phyloP scores from a whole-genome alignment of 2,113 vertebrate species.

The Gopherus evgoodei region DNA sequence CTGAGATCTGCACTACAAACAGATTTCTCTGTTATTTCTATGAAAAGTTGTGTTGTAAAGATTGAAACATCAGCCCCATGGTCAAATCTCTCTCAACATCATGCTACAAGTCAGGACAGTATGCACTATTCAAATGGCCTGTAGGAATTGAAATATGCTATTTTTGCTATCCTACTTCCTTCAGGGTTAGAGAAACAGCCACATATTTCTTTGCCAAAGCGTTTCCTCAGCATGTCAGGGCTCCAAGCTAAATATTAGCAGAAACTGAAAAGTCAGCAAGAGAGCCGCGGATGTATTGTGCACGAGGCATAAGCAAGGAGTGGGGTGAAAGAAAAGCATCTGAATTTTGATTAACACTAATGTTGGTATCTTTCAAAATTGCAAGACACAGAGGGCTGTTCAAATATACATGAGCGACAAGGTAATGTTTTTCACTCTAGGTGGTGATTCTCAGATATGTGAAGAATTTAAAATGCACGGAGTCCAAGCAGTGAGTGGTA shows the following conservation, averaged over 20 bases:
- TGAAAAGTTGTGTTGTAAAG: neutral
- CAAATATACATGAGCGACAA: neutral
- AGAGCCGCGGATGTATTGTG: neutral
- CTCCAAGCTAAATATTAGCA: rapidly evolving
- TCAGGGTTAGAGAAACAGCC: neutral
- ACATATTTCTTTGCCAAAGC: neutral
- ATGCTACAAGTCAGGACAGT: neutral
- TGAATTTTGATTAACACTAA: rapidly evolving
- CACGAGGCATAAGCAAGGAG: neutral
- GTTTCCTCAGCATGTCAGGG: neutral
- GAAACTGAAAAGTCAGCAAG: neutral
- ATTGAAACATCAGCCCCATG: neutral
- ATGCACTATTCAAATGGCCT: neutral
- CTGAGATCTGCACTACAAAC: neutral
- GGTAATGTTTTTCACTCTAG: conserved; percentile 16
- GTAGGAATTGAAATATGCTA: neutral
- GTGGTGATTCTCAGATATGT: conserved; percentile 32
- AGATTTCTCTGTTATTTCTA: neutral
- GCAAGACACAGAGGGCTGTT: neutral
- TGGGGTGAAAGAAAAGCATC: neutral
- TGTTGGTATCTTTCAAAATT: neutral
- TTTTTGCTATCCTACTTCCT: neutral
- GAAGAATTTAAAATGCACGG: conserved; percentile 4
- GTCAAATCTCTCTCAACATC: neutral
- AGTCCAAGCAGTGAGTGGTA: conserved; percentile 47